These are phyloP conservation scores for Cheilosia variabilis DNA, from an alignment of 2,888 invertebrate genomes.

Conservation along the genomic window DNA sequence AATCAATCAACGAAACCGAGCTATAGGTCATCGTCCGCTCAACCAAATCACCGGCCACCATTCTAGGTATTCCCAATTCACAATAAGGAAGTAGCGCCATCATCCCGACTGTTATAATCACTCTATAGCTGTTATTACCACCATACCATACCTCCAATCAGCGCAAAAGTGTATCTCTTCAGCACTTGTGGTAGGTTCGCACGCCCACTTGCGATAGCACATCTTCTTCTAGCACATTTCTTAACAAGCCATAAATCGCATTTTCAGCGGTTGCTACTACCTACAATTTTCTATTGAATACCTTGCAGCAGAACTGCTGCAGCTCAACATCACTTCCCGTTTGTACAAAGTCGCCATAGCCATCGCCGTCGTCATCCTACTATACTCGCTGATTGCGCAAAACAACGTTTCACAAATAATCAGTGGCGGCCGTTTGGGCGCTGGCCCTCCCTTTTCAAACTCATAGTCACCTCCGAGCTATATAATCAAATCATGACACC, in stretches of 20 bases:
- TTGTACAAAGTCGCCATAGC: conserved; percentile 19
- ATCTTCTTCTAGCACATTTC: conserved; percentile 58
- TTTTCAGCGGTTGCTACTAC: conserved; percentile 70
- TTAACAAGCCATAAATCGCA: conserved; percentile 70
- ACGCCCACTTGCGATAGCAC: conserved; percentile 50
- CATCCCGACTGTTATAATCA: conserved; percentile 10
- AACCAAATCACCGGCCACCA: not conserved
- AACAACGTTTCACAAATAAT: conserved; percentile 65
- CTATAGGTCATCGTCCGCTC: not conserved
- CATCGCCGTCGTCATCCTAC: conserved; percentile 32
- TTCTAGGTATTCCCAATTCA: conserved; percentile 1
- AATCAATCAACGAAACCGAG: no score
- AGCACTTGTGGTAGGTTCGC: not conserved
- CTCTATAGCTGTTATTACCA: conserved; percentile 17
- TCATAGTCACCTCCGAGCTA: conserved; percentile 72
- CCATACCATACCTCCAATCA: conserved; percentile 48
- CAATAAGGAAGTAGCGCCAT: conserved; percentile 15
- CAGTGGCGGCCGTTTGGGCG: conserved; percentile 38
- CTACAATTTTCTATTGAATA: conserved; percentile 54
- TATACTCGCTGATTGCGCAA: conserved; percentile 67
- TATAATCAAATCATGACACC: conserved; percentile 75
- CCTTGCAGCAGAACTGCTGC: conserved; percentile 43
- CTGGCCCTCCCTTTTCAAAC: conserved; percentile 59
- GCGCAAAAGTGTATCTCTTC: conserved; percentile 32
- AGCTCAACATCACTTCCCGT: conserved; percentile 61